Evolutionary conservation across 2,888 invertebrate species (phyloP), one percentile per base, ranked within the genome.

Genomic region (Coleophora deauratella): DNA sequence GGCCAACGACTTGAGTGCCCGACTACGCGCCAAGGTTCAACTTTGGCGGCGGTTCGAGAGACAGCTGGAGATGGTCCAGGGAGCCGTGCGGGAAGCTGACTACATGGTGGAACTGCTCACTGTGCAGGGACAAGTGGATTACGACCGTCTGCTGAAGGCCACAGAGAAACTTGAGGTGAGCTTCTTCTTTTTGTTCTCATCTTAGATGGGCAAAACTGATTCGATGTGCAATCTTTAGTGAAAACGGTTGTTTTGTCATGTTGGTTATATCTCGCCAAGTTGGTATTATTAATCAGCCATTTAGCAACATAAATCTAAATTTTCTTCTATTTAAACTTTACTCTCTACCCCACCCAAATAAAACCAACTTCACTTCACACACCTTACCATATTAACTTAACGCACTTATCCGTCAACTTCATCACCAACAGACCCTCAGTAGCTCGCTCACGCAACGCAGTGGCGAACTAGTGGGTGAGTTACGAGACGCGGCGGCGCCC

Each of bases 91-190:
- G 42, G 94, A 95, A 57, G 93, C 94, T 0, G 94, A 95, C 67
- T 95, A 94, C 58, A 94, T 95, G 94, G 93, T 94, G 84, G 94
- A 95, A 52, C 78, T 95, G 44, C 84, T 95, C 10, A 93, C 93
- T 0, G 92, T 95, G 0, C 94, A 95, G 63, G 94, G 94, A 1
- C 91, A 92, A 46, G 93, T 95, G 11, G 94, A 95, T 69, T 95
- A 94, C 59, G 93, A 94, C 50, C 87, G 95, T 8, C 78, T 95
- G 43, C 86, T 92, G 40, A 94, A 93, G 63, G 94, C 94, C 33
- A 95, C 95, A 1, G 94, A 94, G 72, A 87, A 94, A 60, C 87
- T 95, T 43, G 94, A 95, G 91, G 95, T 95, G 57, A 88, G 89
- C 82, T n/a, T n/a, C n/a, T 15, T 27, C 15, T n/a, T n/a, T n/a